These are phyloP conservation scores for Deilephila elpenor DNA, from an alignment of 2,888 invertebrate species.

Conservation along the genomic window DNA sequence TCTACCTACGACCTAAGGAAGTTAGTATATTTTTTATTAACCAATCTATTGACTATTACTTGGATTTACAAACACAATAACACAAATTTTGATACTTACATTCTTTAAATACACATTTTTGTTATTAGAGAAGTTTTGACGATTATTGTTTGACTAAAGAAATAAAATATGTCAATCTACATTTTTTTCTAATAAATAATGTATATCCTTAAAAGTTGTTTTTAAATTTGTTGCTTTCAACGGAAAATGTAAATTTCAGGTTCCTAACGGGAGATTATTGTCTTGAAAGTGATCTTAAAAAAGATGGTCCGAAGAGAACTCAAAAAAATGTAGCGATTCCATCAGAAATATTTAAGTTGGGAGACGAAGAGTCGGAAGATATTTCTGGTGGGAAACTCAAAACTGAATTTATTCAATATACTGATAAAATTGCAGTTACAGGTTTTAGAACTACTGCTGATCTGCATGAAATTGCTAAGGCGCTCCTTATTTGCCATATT, in stretches of 20 bases:
- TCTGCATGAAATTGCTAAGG: no score
- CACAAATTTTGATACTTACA: no score
- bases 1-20: constrained; percentile 71
- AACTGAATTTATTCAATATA: no score
- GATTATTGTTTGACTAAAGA: no score
- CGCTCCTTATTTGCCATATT: neutral
- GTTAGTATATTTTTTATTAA: constrained; percentile 45
- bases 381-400: constrained; percentile 27
- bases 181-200: no score
- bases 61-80: no score
- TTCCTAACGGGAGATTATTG: constrained; percentile 73
- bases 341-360: constrained; percentile 47
- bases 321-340: constrained; percentile 37
- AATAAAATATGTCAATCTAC: no score
- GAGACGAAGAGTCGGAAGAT: constrained; percentile 41
- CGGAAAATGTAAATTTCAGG: constrained; percentile 45
- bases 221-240: neutral
- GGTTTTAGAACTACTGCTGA: no score
- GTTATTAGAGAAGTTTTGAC: no score
- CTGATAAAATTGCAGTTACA: no score
- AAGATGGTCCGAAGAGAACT: constrained; percentile 34
- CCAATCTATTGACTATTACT: neutral
- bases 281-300: constrained; percentile 61
- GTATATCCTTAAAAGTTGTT: no score
- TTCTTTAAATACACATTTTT: no score